phyloP scores from a whole-genome alignment of 2,797 vertebrate species.

The Mormyrops boulengeri region DNA sequence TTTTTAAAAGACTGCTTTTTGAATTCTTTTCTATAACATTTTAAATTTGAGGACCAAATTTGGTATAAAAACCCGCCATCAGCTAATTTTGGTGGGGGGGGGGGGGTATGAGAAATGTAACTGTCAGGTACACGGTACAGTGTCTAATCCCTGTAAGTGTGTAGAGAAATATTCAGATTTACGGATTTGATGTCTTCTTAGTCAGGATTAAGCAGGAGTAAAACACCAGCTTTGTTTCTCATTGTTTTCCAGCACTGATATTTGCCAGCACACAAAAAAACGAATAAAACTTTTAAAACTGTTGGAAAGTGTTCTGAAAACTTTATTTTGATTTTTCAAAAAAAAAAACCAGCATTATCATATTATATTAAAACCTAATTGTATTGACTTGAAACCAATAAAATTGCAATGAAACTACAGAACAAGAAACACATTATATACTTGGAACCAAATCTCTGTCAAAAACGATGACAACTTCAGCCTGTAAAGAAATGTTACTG shows the following conservation, averaged over 20 bases:
- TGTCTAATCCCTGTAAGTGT: neutral
- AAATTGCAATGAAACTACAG: slow-evolving; percentile 36
- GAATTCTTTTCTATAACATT: neutral
- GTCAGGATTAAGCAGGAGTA: neutral
- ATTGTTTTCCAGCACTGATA: neutral
- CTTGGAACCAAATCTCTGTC: neutral
- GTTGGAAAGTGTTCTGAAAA: slow-evolving; percentile 43
- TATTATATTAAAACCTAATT: slow-evolving; percentile 56
- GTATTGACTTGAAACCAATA: slow-evolving; percentile 15
- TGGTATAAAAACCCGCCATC: neutral
- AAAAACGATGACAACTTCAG: slow-evolving; percentile 40
- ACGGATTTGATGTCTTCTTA: neutral
- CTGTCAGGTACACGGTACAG: neutral
- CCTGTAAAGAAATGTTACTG: slow-evolving; percentile 27
- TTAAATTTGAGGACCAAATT: neutral
- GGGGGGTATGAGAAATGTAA: neutral
- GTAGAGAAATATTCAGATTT: neutral
- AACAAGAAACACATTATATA: neutral
- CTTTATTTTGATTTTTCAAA: slow-evolving; percentile 56
- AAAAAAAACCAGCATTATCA: slow-evolving; percentile 21
- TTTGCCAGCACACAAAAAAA: neutral
- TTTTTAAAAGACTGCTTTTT: neutral
- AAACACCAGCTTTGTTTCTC: neutral
- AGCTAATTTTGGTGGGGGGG: neutral
- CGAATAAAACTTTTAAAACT: neutral